Conservation (phyloP, 2,797 vertebrate species). For the Uromys caudimaculatus region DNA sequence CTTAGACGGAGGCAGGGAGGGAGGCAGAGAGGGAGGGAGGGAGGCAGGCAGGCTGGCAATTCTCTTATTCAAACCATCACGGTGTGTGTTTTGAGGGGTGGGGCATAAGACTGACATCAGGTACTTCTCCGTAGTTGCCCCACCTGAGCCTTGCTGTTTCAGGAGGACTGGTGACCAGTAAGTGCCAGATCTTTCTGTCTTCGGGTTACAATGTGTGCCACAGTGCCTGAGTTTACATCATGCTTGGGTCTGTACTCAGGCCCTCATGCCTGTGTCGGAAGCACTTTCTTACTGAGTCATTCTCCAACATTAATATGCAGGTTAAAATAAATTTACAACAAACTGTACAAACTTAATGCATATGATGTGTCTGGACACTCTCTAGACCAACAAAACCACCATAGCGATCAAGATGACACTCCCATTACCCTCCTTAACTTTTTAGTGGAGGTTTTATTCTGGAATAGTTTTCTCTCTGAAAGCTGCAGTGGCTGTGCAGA, state of each 20-base stretch:
- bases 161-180: too few species aligned
- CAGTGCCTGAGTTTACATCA: background rate
- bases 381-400: background rate
- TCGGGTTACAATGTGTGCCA: background rate
- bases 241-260: background rate
- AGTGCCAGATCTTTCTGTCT: background rate
- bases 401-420: background rate
- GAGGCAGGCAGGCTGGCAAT: background rate
- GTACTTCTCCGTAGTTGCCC: background rate
- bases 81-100: background rate
- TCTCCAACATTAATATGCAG: background rate
- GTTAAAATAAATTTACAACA: background rate
- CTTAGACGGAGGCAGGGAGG: background rate
- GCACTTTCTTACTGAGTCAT: background rate
- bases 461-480: background rate
- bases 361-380: background rate
- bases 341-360: background rate
- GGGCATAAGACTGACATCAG: background rate
- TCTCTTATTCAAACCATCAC: background rate
- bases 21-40: too few species aligned
- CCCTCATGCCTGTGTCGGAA: background rate
- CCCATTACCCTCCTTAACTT: background rate
- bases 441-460: background rate
- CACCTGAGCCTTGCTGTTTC: background rate
- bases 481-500: background rate